A percentile compares a stretch with the other conserved stretches of the same genome.
These are phyloP conservation scores for Phrixothrix hirtus DNA, from an alignment of 2,888 invertebrate genomes.

Conservation along the genomic window DNA sequence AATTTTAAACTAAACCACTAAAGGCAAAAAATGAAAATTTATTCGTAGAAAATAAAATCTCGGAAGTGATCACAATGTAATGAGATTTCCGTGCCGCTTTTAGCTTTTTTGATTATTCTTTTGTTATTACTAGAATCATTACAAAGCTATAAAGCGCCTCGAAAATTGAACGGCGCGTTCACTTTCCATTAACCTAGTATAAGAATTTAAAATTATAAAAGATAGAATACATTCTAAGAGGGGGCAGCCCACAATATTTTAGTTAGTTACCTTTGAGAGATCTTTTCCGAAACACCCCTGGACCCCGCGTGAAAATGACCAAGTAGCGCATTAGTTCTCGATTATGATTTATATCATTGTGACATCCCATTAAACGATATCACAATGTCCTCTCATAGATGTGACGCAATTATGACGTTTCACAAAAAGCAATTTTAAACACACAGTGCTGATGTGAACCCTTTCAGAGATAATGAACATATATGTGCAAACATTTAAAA, in stretches of 20 bases:
- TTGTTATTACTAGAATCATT: no score
- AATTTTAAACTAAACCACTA: slow-evolving; percentile 44
- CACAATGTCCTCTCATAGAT: slow-evolving; percentile 11
- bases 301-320: slow-evolving; percentile 62
- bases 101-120: no score
- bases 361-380: slow-evolving; percentile 18
- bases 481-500: no score
- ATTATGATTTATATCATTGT: slow-evolving; percentile 18
- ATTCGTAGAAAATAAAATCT: slow-evolving; percentile 22
- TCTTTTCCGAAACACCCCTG: slow-evolving; percentile 96
- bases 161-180: slow-evolving; percentile 46
- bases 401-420: slow-evolving; percentile 44
- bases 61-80: slow-evolving; percentile 9
- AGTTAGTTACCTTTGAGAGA: slow-evolving; percentile 91
- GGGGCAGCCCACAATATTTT: slow-evolving; percentile 57
- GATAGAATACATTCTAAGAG: slow-evolving; percentile 56
- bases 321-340: slow-evolving; percentile 55
- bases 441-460: no score
- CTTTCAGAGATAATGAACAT: no score
- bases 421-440: no score
- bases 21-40: slow-evolving; percentile 41
- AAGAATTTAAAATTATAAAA: slow-evolving; percentile 43
- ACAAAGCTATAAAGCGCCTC: slow-evolving; percentile 6
- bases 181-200: slow-evolving; percentile 47
- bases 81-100: slow-evolving; percentile 7